These are phyloP conservation scores for Bembecia ichneumoniformis DNA, from an alignment of 2,888 invertebrate species.

Conservation along the genomic window DNA sequence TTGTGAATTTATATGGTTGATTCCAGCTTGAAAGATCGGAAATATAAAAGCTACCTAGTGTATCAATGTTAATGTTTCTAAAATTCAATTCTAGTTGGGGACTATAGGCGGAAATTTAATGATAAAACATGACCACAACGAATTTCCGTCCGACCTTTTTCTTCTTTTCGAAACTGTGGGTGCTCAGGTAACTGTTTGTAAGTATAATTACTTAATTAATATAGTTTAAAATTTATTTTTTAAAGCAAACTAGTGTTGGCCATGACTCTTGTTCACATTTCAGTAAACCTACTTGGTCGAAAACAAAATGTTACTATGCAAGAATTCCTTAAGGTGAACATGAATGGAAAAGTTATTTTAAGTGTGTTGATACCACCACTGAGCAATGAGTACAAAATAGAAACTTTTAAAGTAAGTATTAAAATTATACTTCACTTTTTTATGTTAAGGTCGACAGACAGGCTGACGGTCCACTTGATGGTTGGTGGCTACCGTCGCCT, in stretches of 20 bases:
- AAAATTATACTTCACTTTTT: too few species aligned
- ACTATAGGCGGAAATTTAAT: slow-evolving; percentile 80
- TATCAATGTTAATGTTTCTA: too few species aligned
- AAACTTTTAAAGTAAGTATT: slow-evolving; percentile 69
- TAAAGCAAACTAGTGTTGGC: too few species aligned
- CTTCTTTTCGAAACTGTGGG: slow-evolving; percentile 54
- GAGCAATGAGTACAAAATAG: slow-evolving; percentile 52
- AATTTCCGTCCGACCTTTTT: slow-evolving; percentile 81
- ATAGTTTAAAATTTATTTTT: background rate
- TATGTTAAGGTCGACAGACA: too few species aligned
- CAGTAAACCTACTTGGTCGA: slow-evolving; percentile 23
- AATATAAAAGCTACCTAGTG: too few species aligned
- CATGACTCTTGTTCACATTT: slow-evolving; percentile 7
- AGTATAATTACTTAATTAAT: slow-evolving; percentile 11
- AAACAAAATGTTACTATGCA: slow-evolving; percentile 34
- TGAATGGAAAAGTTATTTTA: slow-evolving; percentile 52
- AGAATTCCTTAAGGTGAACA: slow-evolving; percentile 44
- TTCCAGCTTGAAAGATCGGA: too few species aligned
- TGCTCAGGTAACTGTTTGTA: slow-evolving; percentile 34
- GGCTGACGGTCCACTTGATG: too few species aligned
- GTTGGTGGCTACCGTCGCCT: too few species aligned
- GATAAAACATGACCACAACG: slow-evolving; percentile 75
- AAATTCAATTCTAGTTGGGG: slow-evolving; percentile 58
- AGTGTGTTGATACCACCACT: slow-evolving; percentile 67
- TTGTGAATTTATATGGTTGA: too few species aligned